phyloP scores from a whole-genome alignment of 2,797 vertebrate species.

The Synaphobranchus kaupii region DNA sequence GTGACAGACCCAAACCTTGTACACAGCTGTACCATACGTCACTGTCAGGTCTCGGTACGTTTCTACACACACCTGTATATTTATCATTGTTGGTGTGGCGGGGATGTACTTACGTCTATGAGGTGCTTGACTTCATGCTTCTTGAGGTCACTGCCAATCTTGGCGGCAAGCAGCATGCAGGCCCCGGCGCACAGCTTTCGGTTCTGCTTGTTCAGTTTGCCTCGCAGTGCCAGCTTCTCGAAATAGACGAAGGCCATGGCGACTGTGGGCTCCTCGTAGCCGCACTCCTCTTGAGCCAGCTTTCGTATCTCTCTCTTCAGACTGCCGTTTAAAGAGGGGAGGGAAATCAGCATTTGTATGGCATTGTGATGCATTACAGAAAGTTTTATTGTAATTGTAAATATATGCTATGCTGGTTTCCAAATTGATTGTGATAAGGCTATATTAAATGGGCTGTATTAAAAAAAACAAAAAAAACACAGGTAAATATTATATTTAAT shows the following conservation, averaged over 20 bases:
- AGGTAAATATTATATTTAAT: neutral
- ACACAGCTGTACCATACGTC: neutral
- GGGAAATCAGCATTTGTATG: neutral
- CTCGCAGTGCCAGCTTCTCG: constrained; percentile 95
- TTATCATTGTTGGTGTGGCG: neutral
- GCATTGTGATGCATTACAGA: no score
- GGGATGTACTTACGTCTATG: constrained; percentile 84
- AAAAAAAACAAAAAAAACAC: no score
- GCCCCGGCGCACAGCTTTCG: constrained; percentile 96
- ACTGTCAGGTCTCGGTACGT: neutral
- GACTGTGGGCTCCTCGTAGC: constrained; percentile 93
- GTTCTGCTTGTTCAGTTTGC: constrained; percentile 97
- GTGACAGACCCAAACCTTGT: neutral
- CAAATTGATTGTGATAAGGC: neutral
- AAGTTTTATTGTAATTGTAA: neutral
- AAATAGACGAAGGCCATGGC: constrained; percentile 99
- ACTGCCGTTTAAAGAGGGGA: constrained; percentile 64
- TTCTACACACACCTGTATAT: neutral
- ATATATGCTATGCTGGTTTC: neutral
- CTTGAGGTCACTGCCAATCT: constrained; percentile 95
- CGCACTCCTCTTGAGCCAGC: constrained; percentile 91
- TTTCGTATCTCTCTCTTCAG: constrained; percentile 96
- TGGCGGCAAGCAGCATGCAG: constrained; percentile 93
- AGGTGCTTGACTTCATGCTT: constrained; percentile 96
- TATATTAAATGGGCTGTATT: no score